Conservation (phyloP, 2,797 vertebrate genomes). For the Pseudotriccus pelzelni region DNA sequence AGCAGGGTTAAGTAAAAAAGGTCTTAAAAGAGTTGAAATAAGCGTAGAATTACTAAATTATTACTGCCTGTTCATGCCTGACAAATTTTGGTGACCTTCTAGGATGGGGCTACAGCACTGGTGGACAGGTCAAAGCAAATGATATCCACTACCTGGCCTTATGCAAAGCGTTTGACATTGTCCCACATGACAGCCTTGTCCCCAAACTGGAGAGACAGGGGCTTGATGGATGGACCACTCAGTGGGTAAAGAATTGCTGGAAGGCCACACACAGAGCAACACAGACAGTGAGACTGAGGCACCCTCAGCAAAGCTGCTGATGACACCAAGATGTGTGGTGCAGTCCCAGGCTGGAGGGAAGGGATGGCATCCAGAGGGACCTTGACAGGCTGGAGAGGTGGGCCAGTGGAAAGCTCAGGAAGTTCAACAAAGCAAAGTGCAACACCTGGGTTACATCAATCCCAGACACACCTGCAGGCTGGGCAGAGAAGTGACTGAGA, state of each 20-base stretch:
- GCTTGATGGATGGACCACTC: background rate
- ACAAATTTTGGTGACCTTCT: background rate
- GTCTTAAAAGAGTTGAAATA: background rate
- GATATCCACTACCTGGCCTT: rapidly evolving
- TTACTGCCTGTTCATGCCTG: background rate
- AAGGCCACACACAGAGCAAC: background rate
- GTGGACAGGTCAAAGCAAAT: background rate
- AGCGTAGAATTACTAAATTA: background rate
- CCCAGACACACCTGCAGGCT: rapidly evolving
- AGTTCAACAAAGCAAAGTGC: background rate
- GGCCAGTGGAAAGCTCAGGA: background rate
- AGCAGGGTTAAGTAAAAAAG: background rate
- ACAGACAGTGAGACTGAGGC: rapidly evolving
- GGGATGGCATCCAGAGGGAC: background rate
- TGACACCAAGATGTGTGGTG: background rate
- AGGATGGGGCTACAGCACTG: background rate
- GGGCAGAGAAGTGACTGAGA: background rate
- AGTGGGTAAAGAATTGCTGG: background rate
- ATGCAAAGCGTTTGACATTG: background rate
- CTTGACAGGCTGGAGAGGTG: background rate
- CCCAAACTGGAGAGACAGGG: background rate
- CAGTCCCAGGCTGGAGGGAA: background rate
- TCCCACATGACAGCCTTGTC: background rate
- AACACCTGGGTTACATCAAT: background rate
- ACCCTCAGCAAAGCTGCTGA: background rate